phyloP scores from a whole-genome alignment of 2,113 vertebrate genomes.

The Dolichotis patagonum region DNA sequence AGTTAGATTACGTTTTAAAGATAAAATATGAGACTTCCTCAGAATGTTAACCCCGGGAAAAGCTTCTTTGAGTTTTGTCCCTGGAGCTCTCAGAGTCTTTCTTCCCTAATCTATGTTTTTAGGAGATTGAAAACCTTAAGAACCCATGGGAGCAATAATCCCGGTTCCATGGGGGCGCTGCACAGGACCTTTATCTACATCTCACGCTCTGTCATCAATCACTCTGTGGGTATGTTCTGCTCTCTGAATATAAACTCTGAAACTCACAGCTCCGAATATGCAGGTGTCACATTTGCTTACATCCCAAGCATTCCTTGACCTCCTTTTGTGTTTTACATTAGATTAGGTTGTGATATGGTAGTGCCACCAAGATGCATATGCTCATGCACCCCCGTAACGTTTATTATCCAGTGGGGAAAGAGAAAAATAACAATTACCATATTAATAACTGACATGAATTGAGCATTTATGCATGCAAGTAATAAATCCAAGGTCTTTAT shows the following conservation, averaged over 20 bases:
- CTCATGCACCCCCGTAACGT: not conserved
- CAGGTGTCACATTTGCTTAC: not conserved
- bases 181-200: accelerated
- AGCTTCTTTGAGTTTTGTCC: not conserved
- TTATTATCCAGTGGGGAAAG: not conserved
- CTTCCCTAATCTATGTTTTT: not conserved
- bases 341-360: too few relatives aligned
- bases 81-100: not conserved
- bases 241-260: not conserved
- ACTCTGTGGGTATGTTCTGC: not conserved
- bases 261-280: not conserved
- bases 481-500: not conserved
- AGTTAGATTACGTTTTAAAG: not conserved
- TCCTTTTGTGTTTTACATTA: not conserved
- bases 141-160: not conserved
- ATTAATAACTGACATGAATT: not conserved
- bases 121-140: not conserved
- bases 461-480: too few relatives aligned
- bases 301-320: not conserved
- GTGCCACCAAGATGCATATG: too few relatives aligned
- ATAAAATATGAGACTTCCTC: not conserved
- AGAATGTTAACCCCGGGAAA: not conserved
- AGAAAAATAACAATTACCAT: not conserved
- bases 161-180: accelerated
- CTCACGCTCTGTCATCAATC: not conserved